These are phyloP conservation scores for Fukomys damarensis DNA, from an alignment of 2,113 vertebrate genomes.

Conservation along the genomic window DNA sequence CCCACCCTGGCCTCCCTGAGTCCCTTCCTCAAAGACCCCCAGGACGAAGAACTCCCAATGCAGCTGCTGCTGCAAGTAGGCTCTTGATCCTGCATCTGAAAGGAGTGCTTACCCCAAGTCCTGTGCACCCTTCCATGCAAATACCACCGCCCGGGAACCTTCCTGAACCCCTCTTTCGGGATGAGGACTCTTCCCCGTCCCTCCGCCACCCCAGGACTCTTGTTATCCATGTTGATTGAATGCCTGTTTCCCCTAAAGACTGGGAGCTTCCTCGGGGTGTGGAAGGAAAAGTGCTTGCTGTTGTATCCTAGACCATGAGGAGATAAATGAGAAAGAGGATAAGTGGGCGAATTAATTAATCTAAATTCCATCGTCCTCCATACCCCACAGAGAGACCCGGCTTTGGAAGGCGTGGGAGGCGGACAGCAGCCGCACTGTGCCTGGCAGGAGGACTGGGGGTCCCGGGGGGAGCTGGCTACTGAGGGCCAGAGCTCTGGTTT, in stretches of 20 bases:
- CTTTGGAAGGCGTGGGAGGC: accelerated
- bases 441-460: neutral
- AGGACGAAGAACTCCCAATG: too few relatives aligned
- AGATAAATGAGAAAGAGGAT: neutral
- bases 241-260: neutral
- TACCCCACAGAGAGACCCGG: neutral
- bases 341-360: neutral
- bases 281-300: neutral
- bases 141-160: neutral
- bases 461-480: neutral
- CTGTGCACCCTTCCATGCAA: neutral
- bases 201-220: neutral
- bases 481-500: too few relatives aligned
- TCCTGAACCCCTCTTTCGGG: neutral
- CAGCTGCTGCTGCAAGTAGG: too few relatives aligned
- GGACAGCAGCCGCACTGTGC: neutral
- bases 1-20: too few relatives aligned
- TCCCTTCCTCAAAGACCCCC: too few relatives aligned
- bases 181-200: neutral
- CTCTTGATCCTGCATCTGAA: neutral
- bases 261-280: neutral
- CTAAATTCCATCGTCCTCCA: accelerated
- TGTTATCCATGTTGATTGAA: neutral
- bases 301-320: neutral
- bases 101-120: neutral